phyloP scores from a whole-genome alignment of 1,140 invertebrate species.

The Drosophila neocordata region DNA sequence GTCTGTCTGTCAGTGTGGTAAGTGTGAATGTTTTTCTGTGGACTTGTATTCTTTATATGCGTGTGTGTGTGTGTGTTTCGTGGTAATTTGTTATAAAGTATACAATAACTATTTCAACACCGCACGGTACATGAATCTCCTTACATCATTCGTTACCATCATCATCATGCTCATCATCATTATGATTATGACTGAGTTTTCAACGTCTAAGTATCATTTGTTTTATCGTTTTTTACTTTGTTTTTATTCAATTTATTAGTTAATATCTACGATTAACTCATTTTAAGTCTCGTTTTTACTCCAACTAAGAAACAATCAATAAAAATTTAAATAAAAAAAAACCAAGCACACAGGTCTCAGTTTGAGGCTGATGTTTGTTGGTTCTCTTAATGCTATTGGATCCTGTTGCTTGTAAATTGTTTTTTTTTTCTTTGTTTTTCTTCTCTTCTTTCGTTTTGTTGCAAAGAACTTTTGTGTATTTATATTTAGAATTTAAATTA shows the following conservation, averaged over 20 bases:
- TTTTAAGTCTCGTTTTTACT: slow-evolving; percentile 65
- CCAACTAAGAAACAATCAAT: slow-evolving; percentile 28
- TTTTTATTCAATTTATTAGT: slow-evolving; percentile 39
- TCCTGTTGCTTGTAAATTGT: slow-evolving; percentile 43
- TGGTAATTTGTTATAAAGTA: slow-evolving; percentile 43
- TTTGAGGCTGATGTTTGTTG: slow-evolving; percentile 46
- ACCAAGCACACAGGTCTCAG: slow-evolving; percentile 38
- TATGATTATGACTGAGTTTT: slow-evolving; percentile 29
- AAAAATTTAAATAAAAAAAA: slow-evolving; percentile 26
- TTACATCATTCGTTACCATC: slow-evolving; percentile 27
- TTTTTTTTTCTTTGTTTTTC: slow-evolving; percentile 34
- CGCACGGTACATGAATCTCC: slow-evolving; percentile 13
- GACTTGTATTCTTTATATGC: slow-evolving; percentile 8
- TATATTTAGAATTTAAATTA: slow-evolving; percentile 52
- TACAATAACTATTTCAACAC: slow-evolving; percentile 59
- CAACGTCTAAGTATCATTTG: slow-evolving; percentile 33
- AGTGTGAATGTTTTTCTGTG: background rate
- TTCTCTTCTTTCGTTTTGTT: slow-evolving; percentile 34
- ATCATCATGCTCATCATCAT: slow-evolving; percentile 19
- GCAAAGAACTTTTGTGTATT: slow-evolving; percentile 44
- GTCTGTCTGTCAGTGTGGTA: slow-evolving; percentile 18
- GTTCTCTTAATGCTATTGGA: slow-evolving; percentile 50
- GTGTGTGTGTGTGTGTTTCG: slow-evolving; percentile 27
- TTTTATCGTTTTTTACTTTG: slow-evolving; percentile 3
- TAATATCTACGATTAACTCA: slow-evolving; percentile 59